These are phyloP conservation scores for Plagodis pulveraria DNA, from an alignment of 2,888 invertebrate genomes.

Conservation along the genomic window DNA sequence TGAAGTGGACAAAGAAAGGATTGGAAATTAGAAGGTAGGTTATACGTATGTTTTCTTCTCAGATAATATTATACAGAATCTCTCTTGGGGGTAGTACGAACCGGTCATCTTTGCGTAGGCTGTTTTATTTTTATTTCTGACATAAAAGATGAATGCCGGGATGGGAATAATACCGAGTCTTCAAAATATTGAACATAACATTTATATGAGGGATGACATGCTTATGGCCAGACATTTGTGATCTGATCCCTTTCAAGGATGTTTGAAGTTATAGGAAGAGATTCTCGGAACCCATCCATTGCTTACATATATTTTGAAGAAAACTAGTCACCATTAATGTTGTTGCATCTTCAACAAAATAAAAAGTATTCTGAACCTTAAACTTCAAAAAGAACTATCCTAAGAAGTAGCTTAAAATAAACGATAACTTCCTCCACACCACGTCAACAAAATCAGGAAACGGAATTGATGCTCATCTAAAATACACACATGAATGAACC, in stretches of 20 bases:
- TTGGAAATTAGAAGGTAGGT: constrained; percentile 70
- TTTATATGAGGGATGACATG: constrained; percentile 19
- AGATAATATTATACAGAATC: constrained; percentile 18
- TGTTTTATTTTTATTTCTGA: constrained; percentile 24
- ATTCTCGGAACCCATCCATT: constrained; percentile 4
- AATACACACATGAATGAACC: constrained; percentile 26
- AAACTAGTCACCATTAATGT: too few relatives aligned
- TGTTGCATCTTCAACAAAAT: too few relatives aligned
- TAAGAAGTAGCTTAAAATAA: too few relatives aligned
- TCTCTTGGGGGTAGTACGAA: constrained; percentile 22
- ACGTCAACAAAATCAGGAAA: constrained; percentile 19
- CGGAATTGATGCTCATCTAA: constrained; percentile 9
- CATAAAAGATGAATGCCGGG: constrained; percentile 25
- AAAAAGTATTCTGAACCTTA: too few relatives aligned
- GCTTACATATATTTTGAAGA: background rate
- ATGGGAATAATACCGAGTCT: constrained; percentile 15
- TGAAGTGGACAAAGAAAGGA: constrained; percentile 79
- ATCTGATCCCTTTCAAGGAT: constrained; percentile 11
- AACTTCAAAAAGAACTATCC: too few relatives aligned
- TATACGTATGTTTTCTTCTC: constrained; percentile 26
- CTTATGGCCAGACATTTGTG: constrained; percentile 2
- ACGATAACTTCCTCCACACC: background rate
- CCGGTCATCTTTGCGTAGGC: constrained; percentile 29
- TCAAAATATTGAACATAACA: constrained; percentile 24
- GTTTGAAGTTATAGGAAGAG: constrained; percentile 7